Conservation (phyloP, 92 coral and sea anemone genomes). For the Micromussa lordhowensis region DNA sequence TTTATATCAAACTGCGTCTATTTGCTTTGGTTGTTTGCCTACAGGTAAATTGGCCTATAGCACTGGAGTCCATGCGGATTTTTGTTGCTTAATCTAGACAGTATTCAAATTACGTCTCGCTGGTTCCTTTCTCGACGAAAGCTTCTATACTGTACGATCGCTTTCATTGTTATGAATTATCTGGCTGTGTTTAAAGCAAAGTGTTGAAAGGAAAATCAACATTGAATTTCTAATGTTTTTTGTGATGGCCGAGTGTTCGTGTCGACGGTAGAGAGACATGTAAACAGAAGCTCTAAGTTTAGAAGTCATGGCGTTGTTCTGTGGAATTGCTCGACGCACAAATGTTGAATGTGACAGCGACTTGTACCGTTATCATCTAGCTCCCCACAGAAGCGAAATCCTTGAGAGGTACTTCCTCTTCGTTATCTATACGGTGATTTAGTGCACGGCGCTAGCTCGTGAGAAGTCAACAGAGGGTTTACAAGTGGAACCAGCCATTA, state of each 20-base stretch:
- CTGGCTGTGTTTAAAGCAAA: neutral
- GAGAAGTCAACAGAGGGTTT: neutral
- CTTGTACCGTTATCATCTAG: neutral
- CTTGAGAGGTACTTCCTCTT: conserved; percentile 11
- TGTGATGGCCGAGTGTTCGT: neutral
- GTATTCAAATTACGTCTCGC: conserved; percentile 76
- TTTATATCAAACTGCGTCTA: conserved; percentile 71
- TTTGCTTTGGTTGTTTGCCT: conserved; percentile 75
- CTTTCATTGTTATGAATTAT: neutral
- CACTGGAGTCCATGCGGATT: conserved; percentile 78
- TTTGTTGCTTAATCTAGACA: conserved; percentile 67
- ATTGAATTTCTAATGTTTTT: neutral
- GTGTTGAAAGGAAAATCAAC: neutral
- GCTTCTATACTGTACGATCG: neutral
- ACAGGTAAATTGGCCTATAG: conserved; percentile 71
- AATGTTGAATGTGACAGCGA: neutral
- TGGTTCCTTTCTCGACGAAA: conserved; percentile 11
- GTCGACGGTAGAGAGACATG: conserved; percentile 1
- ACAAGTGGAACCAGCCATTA: neutral
- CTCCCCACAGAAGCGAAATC: neutral
- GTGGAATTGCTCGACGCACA: neutral
- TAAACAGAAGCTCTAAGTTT: neutral
- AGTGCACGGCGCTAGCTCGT: neutral
- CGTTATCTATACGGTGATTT: neutral
- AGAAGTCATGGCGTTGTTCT: neutral